A percentile compares a stretch with the other conserved stretches of the same genome.
Conservation (phyloP, 2,888 invertebrate genomes). For the Philonicus albiceps region DNA sequence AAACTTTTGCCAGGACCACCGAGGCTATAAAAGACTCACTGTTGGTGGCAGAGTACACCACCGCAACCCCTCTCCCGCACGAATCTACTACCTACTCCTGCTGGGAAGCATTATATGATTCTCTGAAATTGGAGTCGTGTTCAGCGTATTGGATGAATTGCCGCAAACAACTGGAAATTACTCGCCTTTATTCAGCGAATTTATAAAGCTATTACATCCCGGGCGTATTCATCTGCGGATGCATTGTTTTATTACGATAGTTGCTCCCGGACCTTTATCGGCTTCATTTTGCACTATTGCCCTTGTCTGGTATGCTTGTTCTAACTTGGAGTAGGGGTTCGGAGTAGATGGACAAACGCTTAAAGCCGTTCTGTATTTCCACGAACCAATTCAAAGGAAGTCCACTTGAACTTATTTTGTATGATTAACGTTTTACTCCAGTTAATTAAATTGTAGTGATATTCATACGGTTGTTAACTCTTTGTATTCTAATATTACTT, state of each 20-base stretch:
- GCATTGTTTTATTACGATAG: conserved; percentile 8
- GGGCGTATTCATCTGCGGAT: conserved; percentile 8
- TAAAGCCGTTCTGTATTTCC: not conserved
- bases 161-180: conserved; percentile 28
- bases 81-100: not conserved
- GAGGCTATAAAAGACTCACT: not conserved
- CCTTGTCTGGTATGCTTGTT: not conserved
- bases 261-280: conserved; percentile 5
- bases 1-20: conserved; percentile 10
- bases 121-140: conserved; percentile 20
- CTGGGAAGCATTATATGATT: conserved; percentile 16
- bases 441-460: too few relatives aligned
- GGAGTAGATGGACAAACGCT: not conserved
- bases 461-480: too few relatives aligned
- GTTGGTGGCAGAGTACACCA: not conserved
- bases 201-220: conserved; percentile 20
- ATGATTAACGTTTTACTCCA: not conserved
- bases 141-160: conserved; percentile 30
- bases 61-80: not conserved
- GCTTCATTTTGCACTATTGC: conserved; percentile 20
- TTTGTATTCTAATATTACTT: too few relatives aligned
- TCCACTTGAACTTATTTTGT: not conserved
- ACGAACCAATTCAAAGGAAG: not conserved
- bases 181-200: conserved; percentile 21
- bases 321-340: not conserved